Percentiles rank a stretch among this genome's conserved stretches.
Evolutionary conservation across 2,888 invertebrate genomes (phyloP).

Genomic region (Orthosia gothica): DNA sequence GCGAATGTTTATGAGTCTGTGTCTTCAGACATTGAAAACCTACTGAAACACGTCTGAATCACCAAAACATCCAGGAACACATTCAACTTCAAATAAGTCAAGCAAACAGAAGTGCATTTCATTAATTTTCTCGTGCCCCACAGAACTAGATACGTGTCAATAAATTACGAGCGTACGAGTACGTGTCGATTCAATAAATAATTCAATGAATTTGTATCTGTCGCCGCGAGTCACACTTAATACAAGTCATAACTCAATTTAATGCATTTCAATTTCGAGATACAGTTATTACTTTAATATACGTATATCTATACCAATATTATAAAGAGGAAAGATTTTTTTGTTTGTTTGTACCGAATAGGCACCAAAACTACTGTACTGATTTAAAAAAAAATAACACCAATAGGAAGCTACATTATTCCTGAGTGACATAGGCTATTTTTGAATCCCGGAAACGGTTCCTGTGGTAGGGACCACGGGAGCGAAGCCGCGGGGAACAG

Average conservation of each 20-base stretch:
- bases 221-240: conserved; percentile 30
- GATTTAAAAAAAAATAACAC: no score
- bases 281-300: conserved; percentile 11
- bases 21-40: conserved; percentile 8
- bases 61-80: conserved; percentile 1
- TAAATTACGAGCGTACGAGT: background rate
- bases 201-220: conserved; percentile 35
- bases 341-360: no score
- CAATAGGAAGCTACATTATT: no score
- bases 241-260: conserved; percentile 34
- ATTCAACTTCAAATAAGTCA: background rate
- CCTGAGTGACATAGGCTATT: no score
- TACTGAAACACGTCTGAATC: conserved; percentile 24
- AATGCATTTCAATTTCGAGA: conserved; percentile 18
- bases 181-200: conserved; percentile 39
- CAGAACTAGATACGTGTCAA: conserved; percentile 9
- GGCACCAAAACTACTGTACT: no score
- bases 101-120: background rate
- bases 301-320: no score
- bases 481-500: no score
- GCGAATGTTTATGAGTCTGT: conserved; percentile 47
- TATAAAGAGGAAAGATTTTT: no score
- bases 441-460: no score
- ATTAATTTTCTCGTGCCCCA: background rate
- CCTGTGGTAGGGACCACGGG: no score